These are phyloP conservation scores for Leptothorax acervorum DNA, from an alignment of 2,888 invertebrate genomes.

Conservation along the genomic window DNA sequence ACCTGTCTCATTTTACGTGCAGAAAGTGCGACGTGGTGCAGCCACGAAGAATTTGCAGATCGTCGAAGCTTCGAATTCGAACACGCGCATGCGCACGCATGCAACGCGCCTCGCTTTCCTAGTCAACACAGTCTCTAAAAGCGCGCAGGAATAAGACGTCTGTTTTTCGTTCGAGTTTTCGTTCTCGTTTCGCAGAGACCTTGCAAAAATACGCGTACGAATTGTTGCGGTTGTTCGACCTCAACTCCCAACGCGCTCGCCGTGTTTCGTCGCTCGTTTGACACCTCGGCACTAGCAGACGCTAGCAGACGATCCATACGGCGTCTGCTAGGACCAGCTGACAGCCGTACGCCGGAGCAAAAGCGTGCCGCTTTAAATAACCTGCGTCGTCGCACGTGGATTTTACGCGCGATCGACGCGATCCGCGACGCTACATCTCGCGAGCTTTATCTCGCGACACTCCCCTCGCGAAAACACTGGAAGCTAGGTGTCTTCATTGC, in stretches of 20 bases:
- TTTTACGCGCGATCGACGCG: neutral
- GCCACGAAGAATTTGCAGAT: neutral
- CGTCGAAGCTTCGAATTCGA: constrained; percentile 48
- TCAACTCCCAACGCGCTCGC: neutral
- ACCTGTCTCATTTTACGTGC: neutral
- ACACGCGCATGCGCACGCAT: constrained; percentile 62
- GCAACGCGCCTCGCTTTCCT: constrained; percentile 53
- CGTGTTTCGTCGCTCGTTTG: too few relatives aligned
- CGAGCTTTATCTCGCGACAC: neutral
- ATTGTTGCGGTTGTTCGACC: neutral
- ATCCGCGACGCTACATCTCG: neutral
- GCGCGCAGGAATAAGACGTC: neutral
- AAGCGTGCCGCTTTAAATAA: constrained; percentile 40
- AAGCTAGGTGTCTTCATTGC: too few relatives aligned
- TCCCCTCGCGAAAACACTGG: neutral
- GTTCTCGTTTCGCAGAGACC: neutral
- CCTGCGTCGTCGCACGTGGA: neutral
- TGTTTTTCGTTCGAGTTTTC: too few relatives aligned
- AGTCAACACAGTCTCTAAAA: constrained; percentile 69
- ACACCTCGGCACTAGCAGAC: constrained; percentile 2
- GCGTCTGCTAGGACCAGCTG: constrained; percentile 80
- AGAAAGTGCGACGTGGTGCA: neutral
- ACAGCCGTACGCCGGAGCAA: constrained; percentile 52
- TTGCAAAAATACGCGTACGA: too few relatives aligned
- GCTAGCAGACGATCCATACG: constrained; percentile 72